Base-by-base conservation (phyloP, 1,140 invertebrate genomes). In the Dolichoris vasculosae region DNA sequence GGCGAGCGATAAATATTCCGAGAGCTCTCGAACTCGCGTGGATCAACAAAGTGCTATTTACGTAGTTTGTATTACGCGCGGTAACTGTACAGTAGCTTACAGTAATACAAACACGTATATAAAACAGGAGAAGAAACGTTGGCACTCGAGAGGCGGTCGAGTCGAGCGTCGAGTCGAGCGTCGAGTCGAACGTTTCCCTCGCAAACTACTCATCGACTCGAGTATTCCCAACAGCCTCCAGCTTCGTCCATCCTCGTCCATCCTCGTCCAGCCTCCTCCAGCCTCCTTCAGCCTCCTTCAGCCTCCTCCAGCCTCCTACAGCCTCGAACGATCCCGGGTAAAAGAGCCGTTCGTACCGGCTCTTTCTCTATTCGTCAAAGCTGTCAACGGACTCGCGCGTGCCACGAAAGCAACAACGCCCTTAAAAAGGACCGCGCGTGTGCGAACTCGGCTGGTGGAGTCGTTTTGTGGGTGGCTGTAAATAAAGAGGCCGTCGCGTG, bases 401-500 rank as follows among this genome's bases (percentile, higher is more conserved):
- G 38, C 69, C 38, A 11, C 6, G 43, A n/a, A n/a, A n/a, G n/a
- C n/a, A n/a, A n/a, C n/a, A 13, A 7, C 43, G 13, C n/a, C 30
- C 75, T 76, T 51, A 51, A 51, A 76, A 51, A 51, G 43, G 11
- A 1, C 30, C n/a, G 20, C 30, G 75, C 20, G 46, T 51, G 30
- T 48, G 40, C 75, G 23, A 48, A 32, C 43, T 76, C 30, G 23
- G 40, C 30, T 30, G 15, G 17, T 17, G 8, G 0, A 20, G 32
- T 26, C 15, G 30, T 35, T 59, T 78, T 78, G 51, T 80, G 23
- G 35, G 55, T 11, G n/a, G 20, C 26, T 3, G 30, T 67, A 67
- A 38, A 67, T 80, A 46, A 46, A 2, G n/a, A n/a, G n/a, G 40
- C 17, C 40, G 83, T 30, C 83, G 83, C 83, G 83, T 71, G 83